Conservation (phyloP, 2,113 vertebrate species). For the Pedetes capensis region DNA sequence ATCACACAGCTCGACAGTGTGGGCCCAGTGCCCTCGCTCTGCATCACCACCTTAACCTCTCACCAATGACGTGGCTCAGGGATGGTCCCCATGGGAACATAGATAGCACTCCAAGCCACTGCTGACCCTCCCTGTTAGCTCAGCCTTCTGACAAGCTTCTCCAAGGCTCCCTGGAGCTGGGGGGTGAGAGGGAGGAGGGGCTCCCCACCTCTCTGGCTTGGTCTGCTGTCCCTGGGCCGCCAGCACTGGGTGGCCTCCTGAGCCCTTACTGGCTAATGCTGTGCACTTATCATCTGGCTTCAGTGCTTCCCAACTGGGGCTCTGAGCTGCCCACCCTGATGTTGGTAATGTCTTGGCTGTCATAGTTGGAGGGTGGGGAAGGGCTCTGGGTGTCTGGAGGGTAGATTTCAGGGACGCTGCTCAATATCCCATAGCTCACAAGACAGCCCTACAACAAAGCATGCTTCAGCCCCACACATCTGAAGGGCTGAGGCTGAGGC, state of each 20-base stretch:
- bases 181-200: neutral
- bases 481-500: accelerated
- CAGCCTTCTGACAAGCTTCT: too few species aligned
- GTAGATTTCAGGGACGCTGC: neutral
- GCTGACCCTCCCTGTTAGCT: neutral
- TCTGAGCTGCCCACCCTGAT: neutral
- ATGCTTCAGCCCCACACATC: accelerated
- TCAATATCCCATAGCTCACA: neutral
- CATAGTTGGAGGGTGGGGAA: too few species aligned
- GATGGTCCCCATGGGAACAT: neutral
- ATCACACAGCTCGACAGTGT: too few species aligned
- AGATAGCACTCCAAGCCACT: neutral
- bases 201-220: neutral
- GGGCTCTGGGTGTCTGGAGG: neutral
- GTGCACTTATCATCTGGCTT: neutral
- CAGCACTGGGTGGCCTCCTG: accelerated
- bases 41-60: neutral
- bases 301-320: neutral
- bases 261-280: neutral
- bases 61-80: neutral
- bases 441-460: neutral
- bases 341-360: neutral
- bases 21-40: neutral
- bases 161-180: too few species aligned
- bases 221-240: accelerated